A percentile compares a stretch with the other conserved stretches of the same genome.
Evolutionary conservation across 2,113 vertebrate species (phyloP).

Genomic region (Gnathochromis pfefferi): DNA sequence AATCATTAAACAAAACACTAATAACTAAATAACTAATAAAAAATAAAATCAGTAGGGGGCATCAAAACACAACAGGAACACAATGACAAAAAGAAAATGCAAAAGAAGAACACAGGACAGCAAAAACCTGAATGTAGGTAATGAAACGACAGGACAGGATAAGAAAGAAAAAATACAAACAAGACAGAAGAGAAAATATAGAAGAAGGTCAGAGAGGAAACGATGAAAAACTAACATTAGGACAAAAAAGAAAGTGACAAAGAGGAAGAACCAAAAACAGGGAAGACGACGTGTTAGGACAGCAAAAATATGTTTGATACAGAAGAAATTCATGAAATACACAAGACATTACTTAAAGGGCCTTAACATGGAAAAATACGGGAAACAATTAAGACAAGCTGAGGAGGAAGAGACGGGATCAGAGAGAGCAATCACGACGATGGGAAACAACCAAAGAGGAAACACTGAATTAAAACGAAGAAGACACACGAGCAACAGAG

Average conservation of each 20-base stretch:
- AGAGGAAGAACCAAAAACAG: background rate
- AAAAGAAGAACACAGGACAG: background rate
- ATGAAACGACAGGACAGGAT: background rate
- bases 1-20: rapidly evolving
- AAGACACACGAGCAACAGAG: background rate
- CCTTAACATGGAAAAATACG: rapidly evolving
- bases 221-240: background rate
- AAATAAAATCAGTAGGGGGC: background rate
- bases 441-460: background rate
- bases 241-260: background rate
- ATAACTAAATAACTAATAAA: background rate
- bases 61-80: background rate
- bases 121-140: background rate
- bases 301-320: background rate
- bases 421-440: rapidly evolving
- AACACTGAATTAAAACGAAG: background rate
- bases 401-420: background rate
- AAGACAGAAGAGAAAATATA: background rate
- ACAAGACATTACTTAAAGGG: background rate
- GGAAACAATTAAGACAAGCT: background rate
- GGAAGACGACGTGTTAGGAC: background rate
- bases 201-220: background rate
- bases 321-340: background rate
- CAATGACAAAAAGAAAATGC: background rate
- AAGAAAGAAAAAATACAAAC: background rate